Evolutionary conservation across 1,140 invertebrate genomes (phyloP).

Genomic region (Drosophila sproati): DNA sequence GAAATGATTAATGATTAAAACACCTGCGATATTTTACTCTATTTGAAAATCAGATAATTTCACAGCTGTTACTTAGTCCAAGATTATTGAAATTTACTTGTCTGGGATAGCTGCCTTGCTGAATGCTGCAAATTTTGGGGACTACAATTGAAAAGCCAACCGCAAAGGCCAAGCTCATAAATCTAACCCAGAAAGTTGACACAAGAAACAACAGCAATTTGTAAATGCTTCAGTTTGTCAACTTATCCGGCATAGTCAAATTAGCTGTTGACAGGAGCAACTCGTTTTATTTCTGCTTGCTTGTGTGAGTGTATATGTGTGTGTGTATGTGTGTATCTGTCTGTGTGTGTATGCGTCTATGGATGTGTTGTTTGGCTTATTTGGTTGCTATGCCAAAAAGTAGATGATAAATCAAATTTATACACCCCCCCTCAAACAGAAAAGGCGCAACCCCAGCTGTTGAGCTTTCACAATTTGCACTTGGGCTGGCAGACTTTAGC

Average conservation of each 20-base stretch:
- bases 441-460: neutral
- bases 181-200: slow-evolving; percentile 11
- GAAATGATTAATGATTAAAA: too few species aligned
- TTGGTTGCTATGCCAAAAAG: slow-evolving; percentile 45
- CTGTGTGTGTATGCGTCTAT: neutral
- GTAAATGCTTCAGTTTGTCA: slow-evolving; percentile 36
- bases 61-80: too few species aligned
- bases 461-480: slow-evolving; percentile 17
- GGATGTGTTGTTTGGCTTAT: slow-evolving; percentile 44
- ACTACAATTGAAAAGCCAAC: slow-evolving; percentile 4
- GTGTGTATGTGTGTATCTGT: neutral
- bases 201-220: slow-evolving; percentile 28
- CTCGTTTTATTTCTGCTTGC: slow-evolving; percentile 25
- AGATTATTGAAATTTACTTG: too few species aligned
- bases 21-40: too few species aligned
- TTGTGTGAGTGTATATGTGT: neutral
- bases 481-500: slow-evolving; percentile 13
- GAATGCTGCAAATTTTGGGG: neutral
- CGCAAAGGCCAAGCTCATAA: slow-evolving; percentile 27
- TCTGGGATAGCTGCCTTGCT: too few species aligned
- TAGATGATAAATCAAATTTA: slow-evolving; percentile 75
- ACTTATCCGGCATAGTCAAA: slow-evolving; percentile 60
- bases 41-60: too few species aligned
- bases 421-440: neutral
- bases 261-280: slow-evolving; percentile 64